These are phyloP conservation scores for Andrena dorsata DNA, from an alignment of 2,888 invertebrate genomes.

Conservation along the genomic window DNA sequence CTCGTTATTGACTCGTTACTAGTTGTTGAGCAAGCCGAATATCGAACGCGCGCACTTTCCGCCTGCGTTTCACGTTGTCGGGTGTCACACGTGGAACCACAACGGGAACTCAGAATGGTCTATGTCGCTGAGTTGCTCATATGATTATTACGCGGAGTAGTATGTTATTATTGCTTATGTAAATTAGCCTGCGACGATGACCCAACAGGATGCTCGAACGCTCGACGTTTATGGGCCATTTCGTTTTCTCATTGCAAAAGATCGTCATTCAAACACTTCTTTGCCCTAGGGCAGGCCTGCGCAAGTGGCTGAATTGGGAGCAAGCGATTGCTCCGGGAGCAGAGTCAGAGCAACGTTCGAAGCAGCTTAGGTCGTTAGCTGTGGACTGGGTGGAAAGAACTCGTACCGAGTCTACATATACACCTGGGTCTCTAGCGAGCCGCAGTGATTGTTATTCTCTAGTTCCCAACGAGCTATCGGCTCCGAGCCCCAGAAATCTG, in stretches of 20 bases:
- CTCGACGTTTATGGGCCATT: constrained; percentile 5
- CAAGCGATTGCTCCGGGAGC: no score
- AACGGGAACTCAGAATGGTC: constrained; percentile 35
- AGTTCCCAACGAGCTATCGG: no score
- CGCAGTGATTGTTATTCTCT: no score
- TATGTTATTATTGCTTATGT: constrained; percentile 56
- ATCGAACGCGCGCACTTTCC: constrained; percentile 35
- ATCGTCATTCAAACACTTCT: background rate
- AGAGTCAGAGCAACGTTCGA: no score
- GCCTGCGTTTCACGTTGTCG: background rate
- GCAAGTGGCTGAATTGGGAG: no score
- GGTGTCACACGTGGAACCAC: constrained; percentile 17
- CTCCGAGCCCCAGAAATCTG: no score
- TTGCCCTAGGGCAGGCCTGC: no score
- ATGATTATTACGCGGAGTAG: constrained; percentile 18
- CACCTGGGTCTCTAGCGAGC: no score
- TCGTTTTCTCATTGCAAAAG: background rate
- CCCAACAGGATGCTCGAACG: constrained; percentile 20
- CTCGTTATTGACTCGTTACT: constrained; percentile 70
- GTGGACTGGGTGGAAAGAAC: no score
- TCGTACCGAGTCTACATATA: no score
- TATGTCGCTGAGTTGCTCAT: background rate
- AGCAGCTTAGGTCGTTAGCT: no score
- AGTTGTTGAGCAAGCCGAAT: constrained; percentile 59
- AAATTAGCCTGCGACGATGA: constrained; percentile 21